Base-by-base conservation (phyloP, 2,888 invertebrate species). In the Acanthosepion pharaonis region DNA sequence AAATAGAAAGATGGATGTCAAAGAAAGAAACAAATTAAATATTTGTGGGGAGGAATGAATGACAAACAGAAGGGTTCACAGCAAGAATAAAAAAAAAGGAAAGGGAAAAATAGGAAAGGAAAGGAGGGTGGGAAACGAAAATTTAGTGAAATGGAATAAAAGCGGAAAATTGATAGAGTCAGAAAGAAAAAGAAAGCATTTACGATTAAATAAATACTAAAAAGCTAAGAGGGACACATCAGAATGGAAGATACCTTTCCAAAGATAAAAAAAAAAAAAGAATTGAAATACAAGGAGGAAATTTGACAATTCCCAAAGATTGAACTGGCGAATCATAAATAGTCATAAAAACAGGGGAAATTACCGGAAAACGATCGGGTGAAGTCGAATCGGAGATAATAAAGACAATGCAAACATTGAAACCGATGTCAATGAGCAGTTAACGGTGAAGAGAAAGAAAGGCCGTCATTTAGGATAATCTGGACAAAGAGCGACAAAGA, bases 221-320 rank as follows among this genome's bases (percentile, higher is more conserved):
- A 78, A 78, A n/a, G 15, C n/a, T 8, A 64, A 78, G n/a, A 78
- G n/a, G 11, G 78, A 1, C 5, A 15, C 78, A 78, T 78, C 15
- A 5, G n/a, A 78, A 78, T 78, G 2, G 78, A 78, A n/a, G 78
- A 78, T 78, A 33, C 78, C n/a, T n/a, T 78, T n/a, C 78, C 15
- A 33, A 33, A 11, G n/a, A 78, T 78, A 33, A 78, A 78, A 28
- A 78, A n/a, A 33, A 78, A 78, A 28, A 78, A n/a, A 78, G n/a
- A 9, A 15, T 78, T 78, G 78, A 78, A 78, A 78, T 78, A 78
- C n/a, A n/a, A 78, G 78, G 18, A n/a, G 78, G 78, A 78, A 78
- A 78, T 78, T 78, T 78, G 78, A 78, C 78, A 78, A 78, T 78
- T 78, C 78, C 78, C n/a, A 78, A 78, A 78, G 78, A 78, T 78